Evolutionary conservation across 2,888 invertebrate genomes (phyloP), one percentile per base, ranked within the genome.

Genomic region (Acanthosoma haemorrhoidale): DNA sequence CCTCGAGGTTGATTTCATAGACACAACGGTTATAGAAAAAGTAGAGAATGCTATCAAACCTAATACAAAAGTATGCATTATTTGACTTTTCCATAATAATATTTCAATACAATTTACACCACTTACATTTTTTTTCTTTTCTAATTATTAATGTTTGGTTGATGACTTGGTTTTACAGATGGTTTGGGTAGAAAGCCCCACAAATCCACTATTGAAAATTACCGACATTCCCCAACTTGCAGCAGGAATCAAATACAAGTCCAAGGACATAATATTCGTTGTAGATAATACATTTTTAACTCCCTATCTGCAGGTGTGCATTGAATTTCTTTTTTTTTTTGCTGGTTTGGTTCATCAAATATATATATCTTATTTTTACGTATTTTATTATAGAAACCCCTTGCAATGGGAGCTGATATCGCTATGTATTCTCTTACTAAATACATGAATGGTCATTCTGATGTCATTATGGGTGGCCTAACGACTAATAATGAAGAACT

Each of bases 401-500:
- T 99, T 68, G 87, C 88, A 25, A 83, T 96, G 34, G 98, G 97
- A 0, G 96, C 94, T 1, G 96, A 99, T 80, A 82, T 97, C 68
- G 90, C 89, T 2, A 82, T 93, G 76, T 96, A 97, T 81, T 98
- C 98, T 0, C 78, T 96, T 68, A 96, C 96, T 0, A 99, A 99
- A 81, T 99, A 97, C 79, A 92, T 99, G 88, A 99, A 98, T 81
- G 98, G 98, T 0, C 98, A 99, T 81, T 89, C 94, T 0, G 98
- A 99, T 82, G 91, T 96, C 21, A 88, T 98, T 5, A 98, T 98
- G 98, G 98, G 98, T 2, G 90, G 92, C 15, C 86, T 89, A 6
- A 83, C 91, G 36, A 85, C 90, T 3, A 93, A 88, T 75, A 84
- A 87, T 75, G 87, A 90, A 43, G 86, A 86, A 58, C 77, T 96